Conservation (phyloP, 2,797 vertebrate species). For the Cryptoprocta ferox region DNA sequence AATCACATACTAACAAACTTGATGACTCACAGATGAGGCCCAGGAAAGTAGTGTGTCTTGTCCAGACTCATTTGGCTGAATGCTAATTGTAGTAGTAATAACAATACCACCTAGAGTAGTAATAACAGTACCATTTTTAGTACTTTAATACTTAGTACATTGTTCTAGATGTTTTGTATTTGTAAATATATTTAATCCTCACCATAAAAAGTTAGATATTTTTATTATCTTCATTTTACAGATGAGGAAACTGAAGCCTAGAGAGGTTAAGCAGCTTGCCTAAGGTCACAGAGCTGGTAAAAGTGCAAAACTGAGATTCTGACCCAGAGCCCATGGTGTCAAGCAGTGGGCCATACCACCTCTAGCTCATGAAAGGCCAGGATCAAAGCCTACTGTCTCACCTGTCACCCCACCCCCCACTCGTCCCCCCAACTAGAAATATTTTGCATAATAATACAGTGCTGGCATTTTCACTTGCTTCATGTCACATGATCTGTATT, state of each 20-base stretch:
- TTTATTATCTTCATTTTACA: neutral
- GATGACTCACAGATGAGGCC: neutral
- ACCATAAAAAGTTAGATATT: neutral
- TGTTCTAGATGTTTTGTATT: neutral
- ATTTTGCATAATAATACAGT: neutral
- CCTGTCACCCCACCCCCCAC: too few species aligned
- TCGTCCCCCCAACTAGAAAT: neutral
- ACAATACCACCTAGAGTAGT: neutral
- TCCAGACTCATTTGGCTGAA: neutral
- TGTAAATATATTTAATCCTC: neutral
- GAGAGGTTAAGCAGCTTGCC: neutral
- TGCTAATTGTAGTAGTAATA: neutral
- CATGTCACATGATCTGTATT: neutral
- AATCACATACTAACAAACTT: neutral
- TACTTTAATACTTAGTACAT: neutral
- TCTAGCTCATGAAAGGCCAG: neutral
- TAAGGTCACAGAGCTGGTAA: neutral
- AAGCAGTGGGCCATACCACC: rapidly evolving
- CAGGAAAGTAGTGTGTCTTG: neutral
- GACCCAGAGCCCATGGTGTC: neutral
- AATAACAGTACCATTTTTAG: neutral
- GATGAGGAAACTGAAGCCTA: neutral
- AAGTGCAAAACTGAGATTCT: neutral
- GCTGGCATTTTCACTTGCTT: neutral
- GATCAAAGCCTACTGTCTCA: neutral